Conservation (phyloP, 2,113 vertebrate species). For the Pedetes capensis region DNA sequence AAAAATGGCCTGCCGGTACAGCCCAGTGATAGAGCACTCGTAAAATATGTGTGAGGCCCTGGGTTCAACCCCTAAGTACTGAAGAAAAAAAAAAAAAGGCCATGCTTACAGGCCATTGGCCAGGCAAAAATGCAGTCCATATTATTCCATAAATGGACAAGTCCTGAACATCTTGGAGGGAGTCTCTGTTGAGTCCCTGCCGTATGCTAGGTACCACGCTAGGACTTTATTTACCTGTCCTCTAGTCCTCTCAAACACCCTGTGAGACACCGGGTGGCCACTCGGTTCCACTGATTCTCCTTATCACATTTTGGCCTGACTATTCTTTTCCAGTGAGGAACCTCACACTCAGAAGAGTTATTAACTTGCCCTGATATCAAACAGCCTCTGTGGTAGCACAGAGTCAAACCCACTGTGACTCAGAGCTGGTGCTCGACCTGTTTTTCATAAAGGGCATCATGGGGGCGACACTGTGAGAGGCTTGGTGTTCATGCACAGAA, state of each 20-base stretch:
- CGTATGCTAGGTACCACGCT: background rate
- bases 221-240: background rate
- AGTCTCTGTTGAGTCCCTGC: background rate
- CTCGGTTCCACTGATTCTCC: too few species aligned
- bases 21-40: too few species aligned
- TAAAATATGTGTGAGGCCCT: too few species aligned
- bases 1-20: too few species aligned
- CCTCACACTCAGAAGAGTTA: background rate
- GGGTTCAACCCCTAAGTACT: too few species aligned
- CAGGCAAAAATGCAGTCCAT: background rate
- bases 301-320: too few species aligned
- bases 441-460: background rate
- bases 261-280: background rate
- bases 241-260: background rate
- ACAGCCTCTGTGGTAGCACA: background rate
- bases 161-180: background rate
- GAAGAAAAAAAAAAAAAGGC: too few species aligned
- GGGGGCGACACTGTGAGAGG: background rate
- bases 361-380: background rate
- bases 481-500: rapidly evolving
- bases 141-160: background rate
- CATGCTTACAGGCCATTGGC: background rate
- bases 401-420: background rate
- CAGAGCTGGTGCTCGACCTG: background rate
- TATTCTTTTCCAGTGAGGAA: background rate